A percentile compares a stretch with the other conserved stretches of the same genome.
phyloP scores from a whole-genome alignment of 1,140 invertebrate species.

The Papilio polyxenes region DNA sequence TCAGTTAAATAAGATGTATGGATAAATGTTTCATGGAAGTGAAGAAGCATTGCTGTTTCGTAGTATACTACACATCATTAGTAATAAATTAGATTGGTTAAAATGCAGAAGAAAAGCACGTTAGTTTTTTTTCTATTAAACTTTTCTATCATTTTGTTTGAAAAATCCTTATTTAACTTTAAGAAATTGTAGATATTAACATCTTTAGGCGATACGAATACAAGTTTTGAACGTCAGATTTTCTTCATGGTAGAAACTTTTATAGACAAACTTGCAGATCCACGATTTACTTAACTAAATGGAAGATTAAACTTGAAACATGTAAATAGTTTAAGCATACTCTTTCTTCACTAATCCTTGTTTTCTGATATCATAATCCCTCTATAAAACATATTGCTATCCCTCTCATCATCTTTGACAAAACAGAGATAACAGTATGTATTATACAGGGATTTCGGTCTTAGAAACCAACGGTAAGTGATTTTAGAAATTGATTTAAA shows the following conservation, averaged over 20 bases:
- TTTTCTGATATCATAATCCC: neutral
- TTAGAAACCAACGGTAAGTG: no score
- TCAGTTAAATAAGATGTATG: no score
- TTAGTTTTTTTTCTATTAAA: neutral
- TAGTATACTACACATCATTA: no score
- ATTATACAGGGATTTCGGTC: no score
- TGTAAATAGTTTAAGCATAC: neutral
- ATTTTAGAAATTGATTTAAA: no score
- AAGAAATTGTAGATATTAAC: neutral
- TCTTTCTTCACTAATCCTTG: neutral
- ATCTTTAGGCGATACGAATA: neutral
- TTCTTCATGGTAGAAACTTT: neutral
- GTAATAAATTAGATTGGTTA: neutral
- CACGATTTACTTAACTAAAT: slow-evolving; percentile 10
- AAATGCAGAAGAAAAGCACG: neutral
- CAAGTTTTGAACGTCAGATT: slow-evolving; percentile 1
- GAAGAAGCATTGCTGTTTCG: no score
- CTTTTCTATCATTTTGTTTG: neutral
- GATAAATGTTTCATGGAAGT: no score
- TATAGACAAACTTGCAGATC: slow-evolving; percentile 21
- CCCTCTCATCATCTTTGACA: no score
- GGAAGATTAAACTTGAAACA: slow-evolving; percentile 3
- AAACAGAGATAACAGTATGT: no score
- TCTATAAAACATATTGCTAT: no score
- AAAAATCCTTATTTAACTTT: neutral